Conservation (phyloP, 2,797 vertebrate genomes). For the Gadopsis marmoratus region DNA sequence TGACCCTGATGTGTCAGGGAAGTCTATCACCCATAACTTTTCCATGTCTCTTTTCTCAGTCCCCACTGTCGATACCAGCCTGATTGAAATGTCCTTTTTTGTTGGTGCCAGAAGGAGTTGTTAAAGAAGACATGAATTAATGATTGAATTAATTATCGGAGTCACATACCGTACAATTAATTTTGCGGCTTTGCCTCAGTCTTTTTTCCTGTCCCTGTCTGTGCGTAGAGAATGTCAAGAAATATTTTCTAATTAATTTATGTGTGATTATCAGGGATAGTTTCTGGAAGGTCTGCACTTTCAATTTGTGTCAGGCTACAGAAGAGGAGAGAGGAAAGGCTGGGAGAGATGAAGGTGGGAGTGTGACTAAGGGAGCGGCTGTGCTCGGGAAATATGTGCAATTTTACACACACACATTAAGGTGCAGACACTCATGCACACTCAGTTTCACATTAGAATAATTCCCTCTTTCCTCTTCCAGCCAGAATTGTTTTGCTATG, state of each 20-base stretch:
- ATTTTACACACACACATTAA: conserved; percentile 13
- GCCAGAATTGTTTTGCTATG: background rate
- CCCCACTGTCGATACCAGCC: conserved; percentile 64
- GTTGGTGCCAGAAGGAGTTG: conserved; percentile 85
- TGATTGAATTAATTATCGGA: conserved; percentile 91
- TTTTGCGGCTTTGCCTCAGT: conserved; percentile 88
- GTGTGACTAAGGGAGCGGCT: conserved; percentile 42
- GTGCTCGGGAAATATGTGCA: conserved; percentile 25
- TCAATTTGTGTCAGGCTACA: conserved; percentile 86
- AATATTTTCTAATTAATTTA: conserved; percentile 91
- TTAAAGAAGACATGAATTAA: conserved; percentile 88
- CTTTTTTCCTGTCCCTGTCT: conserved; percentile 76
- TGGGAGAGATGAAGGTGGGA: conserved; percentile 60
- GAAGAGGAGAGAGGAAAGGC: conserved; percentile 64
- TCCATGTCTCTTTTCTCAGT: conserved; percentile 42
- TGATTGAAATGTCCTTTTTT: conserved; percentile 83
- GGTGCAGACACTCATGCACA: background rate
- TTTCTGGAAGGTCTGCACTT: conserved; percentile 89
- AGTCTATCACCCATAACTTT: conserved; percentile 67
- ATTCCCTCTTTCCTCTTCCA: background rate
- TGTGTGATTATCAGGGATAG: conserved; percentile 88
- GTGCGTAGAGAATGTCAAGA: conserved; percentile 87
- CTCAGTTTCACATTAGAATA: conserved; percentile 26
- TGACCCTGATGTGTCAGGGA: conserved; percentile 63
- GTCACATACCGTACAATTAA: conserved; percentile 90